Base-by-base conservation (phyloP, 2,888 invertebrate genomes). In the Flabesymbios commensalis region DNA sequence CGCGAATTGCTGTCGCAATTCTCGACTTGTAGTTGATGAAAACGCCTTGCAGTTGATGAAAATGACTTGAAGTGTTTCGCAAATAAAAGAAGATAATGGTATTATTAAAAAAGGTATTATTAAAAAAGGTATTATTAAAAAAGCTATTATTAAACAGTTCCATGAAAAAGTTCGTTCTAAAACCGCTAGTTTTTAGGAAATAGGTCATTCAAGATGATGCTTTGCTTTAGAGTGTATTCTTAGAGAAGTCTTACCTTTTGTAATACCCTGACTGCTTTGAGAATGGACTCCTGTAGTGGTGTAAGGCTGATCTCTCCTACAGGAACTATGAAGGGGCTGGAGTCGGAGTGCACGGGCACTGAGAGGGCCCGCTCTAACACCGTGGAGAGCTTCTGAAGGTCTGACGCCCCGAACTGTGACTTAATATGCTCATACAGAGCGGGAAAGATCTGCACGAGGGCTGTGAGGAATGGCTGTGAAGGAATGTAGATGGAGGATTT, bases 401-500 rank as follows among this genome's bases (percentile, higher is more conserved):
- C 94, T 28, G 75, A 63, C n/a, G 70, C 70, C 31, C 74, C 75
- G 67, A 82, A 81, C 88, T 88, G 89, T n/a, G 36, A 31, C 77
- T 89, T 88, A 74, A 95, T 91, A 76, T 94, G 93, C 70, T 91
- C 92, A 85, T 95, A 97, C 63, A 98, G 89, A 61, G 91, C 90
- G 3, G 96, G 95, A 83, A 98, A 97, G 78, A 96, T 94, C 84
- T 96, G 95, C 70, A 97, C 90, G 19, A 97, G 86, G 0, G 96
- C 93, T 0, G 95, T 94, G 57, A 98, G 87, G 85, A 95, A 98
- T 65, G 92, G 91, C 77, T 96, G 92, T 26, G 94, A 92, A 0
- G 97, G 95, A 61, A 94, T 88, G 84, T 93, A 94, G 66, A 88
- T 7, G 48, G 10, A 3, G 45, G 31, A 45, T 2, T 29, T 62